Percentiles rank a stretch among this genome's conserved stretches.
Evolutionary conservation across 2,888 invertebrate genomes (phyloP).

Genomic region (Amiota minor): DNA sequence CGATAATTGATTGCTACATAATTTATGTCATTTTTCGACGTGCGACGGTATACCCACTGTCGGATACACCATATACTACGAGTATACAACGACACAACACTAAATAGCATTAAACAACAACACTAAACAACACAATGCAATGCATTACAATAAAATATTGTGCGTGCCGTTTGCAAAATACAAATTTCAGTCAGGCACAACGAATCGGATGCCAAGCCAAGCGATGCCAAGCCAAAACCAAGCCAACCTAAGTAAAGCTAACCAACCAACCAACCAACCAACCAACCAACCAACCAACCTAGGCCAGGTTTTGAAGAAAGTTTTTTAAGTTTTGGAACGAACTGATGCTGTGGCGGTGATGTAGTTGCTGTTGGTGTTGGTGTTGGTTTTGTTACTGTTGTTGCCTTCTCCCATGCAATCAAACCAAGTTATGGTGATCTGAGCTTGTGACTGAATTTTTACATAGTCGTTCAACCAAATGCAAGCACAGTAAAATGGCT

Average conservation of each 20-base stretch:
- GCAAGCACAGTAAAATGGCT: slow-evolving; percentile 52
- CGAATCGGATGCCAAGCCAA: slow-evolving; percentile 54
- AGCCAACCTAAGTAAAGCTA: not conserved
- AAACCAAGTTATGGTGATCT: not conserved
- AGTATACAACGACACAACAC: not conserved
- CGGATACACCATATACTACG: not conserved
- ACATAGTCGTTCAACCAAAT: not conserved
- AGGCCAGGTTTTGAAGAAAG: too few relatives aligned
- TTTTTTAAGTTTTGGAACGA: too few relatives aligned
- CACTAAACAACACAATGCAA: not conserved
- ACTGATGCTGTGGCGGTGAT: too few relatives aligned
- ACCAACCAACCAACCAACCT: too few relatives aligned
- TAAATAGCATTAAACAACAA: too few relatives aligned
- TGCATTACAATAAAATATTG: slow-evolving; percentile 42
- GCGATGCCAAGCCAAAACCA: slow-evolving; percentile 30
- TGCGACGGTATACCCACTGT: not conserved
- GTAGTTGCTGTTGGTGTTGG: not conserved
- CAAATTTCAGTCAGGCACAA: slow-evolving; percentile 64
- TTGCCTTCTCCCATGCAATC: not conserved
- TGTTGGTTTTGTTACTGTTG: not conserved
- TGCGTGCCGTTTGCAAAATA: slow-evolving; percentile 70
- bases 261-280: too few relatives aligned
- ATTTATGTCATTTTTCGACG: slow-evolving; percentile 67
- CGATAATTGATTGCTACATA: slow-evolving; percentile 71
- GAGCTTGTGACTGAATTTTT: not conserved